phyloP scores from a whole-genome alignment of 2,113 vertebrate species.

The Hiodon alosoides region DNA sequence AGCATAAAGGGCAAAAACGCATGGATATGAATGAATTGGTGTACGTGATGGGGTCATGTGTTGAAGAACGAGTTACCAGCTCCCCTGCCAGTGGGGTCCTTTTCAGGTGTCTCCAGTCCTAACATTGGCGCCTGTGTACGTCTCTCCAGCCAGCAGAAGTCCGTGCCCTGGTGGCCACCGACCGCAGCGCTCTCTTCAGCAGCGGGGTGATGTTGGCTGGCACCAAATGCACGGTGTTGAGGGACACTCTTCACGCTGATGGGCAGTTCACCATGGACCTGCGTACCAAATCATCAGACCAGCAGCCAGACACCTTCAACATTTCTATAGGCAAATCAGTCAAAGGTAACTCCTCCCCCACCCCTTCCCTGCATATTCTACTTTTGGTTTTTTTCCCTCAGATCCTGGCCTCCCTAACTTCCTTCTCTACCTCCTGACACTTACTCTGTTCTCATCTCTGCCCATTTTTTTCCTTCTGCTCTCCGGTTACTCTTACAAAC shows the following conservation, averaged over 20 bases:
- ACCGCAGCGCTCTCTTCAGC: conserved; percentile 18
- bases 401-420: background rate
- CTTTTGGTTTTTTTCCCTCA: background rate
- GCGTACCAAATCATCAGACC: conserved; percentile 32
- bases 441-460: background rate
- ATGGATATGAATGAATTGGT: no score
- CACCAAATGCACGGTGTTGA: conserved; percentile 16
- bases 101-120: no score
- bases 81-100: no score
- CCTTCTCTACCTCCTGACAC: background rate
- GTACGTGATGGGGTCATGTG: no score
- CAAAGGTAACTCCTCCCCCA: conserved; percentile 15
- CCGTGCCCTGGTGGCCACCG: background rate
- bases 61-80: no score
- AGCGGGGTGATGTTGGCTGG: background rate
- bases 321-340: conserved; percentile 31
- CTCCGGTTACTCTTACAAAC: background rate
- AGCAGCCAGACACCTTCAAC: conserved; percentile 19
- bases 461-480: background rate
- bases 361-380: background rate
- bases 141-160: conserved; percentile 25
- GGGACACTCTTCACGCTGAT: background rate
- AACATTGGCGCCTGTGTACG: background rate
- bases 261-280: conserved; percentile 39
- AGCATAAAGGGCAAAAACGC: no score